Conservation (phyloP, 2,888 invertebrate species). For the Pocota personata region DNA sequence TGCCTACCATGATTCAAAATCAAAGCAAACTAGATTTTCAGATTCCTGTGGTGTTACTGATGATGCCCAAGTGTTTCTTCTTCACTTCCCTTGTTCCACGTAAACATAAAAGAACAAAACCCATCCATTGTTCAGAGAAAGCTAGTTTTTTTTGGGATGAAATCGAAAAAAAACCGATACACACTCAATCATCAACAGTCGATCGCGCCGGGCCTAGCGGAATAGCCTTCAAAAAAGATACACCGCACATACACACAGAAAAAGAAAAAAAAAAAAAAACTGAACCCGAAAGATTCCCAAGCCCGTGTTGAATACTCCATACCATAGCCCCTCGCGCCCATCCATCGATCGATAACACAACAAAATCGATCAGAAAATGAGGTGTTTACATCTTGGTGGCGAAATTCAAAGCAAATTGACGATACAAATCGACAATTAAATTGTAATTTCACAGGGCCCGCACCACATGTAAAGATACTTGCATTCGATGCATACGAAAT, state of each 20-base stretch:
- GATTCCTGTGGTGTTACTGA: constrained; percentile 67
- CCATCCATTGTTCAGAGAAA: constrained; percentile 41
- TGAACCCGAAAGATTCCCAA: constrained; percentile 33
- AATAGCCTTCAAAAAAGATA: constrained; percentile 35
- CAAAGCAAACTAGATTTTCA: constrained; percentile 51
- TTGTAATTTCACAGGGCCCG: constrained; percentile 68
- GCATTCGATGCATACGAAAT: constrained; percentile 67
- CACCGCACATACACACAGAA: neutral
- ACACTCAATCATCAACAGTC: constrained; percentile 76
- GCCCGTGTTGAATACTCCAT: constrained; percentile 4
- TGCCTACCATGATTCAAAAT: constrained; percentile 41
- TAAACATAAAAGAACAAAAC: constrained; percentile 19
- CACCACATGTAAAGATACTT: constrained; percentile 53
- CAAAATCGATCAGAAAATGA: constrained; percentile 67
- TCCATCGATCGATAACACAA: constrained; percentile 19
- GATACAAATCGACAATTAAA: constrained; percentile 74
- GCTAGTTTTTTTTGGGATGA: constrained; percentile 37
- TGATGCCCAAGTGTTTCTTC: constrained; percentile 52
- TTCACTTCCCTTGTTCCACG: constrained; percentile 8
- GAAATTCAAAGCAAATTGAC: constrained; percentile 74
- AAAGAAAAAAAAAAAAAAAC: neutral
- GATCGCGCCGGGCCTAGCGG: constrained; percentile 66
- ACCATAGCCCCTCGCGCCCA: neutral
- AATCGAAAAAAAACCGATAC: constrained; percentile 4
- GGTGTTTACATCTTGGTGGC: constrained; percentile 73